Conservation (phyloP, 2,888 invertebrate species). For the Chironomus riparius region DNA sequence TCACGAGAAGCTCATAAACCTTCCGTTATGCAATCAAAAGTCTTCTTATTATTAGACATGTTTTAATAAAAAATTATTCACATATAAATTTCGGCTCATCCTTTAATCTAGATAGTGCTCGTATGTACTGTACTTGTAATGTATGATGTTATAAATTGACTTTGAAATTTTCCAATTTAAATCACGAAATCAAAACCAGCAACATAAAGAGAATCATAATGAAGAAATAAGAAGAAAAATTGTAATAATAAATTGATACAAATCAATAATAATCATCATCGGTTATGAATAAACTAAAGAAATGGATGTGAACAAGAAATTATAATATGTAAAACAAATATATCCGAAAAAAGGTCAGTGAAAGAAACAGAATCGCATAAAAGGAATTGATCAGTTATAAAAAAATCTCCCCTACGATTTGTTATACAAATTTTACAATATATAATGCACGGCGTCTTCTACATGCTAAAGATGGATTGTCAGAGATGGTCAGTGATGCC, state of each 20-base stretch:
- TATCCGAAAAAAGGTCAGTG: slow-evolving; percentile 5
- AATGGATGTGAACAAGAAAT: not conserved
- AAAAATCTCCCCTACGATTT: not conserved
- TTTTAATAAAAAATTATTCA: too few species aligned
- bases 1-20: too few species aligned
- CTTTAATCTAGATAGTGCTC: too few species aligned
- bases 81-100: too few species aligned
- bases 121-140: too few species aligned
- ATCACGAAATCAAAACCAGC: too few species aligned
- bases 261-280: not conserved
- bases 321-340: not conserved
- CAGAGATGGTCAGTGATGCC: not conserved
- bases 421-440: not conserved
- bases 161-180: too few species aligned
- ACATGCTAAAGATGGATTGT: not conserved
- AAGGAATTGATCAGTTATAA: slow-evolving; percentile 7
- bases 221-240: not conserved
- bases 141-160: too few species aligned
- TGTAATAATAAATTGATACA: not conserved
- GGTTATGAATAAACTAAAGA: not conserved
- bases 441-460: not conserved
- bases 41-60: too few species aligned
- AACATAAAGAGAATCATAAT: too few species aligned
- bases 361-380: not conserved
- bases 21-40: too few species aligned